phyloP scores from a whole-genome alignment of 1,140 invertebrate species.

The Littorina saxatilis region DNA sequence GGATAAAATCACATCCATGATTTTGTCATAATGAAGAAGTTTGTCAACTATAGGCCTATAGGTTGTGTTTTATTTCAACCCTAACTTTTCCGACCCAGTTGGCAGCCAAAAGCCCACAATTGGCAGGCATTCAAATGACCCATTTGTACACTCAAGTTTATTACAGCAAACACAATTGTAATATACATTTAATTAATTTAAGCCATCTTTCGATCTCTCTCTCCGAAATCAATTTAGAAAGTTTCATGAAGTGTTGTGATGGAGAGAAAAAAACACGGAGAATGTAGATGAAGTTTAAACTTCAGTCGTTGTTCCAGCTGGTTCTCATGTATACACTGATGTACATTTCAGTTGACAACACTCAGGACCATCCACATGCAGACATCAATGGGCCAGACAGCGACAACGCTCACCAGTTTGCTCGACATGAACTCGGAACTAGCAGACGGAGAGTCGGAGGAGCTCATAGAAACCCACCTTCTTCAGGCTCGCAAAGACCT shows the following conservation, averaged over 20 bases:
- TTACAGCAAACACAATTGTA: too few species aligned
- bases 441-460: neutral
- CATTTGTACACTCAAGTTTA: too few species aligned
- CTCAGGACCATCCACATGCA: slow-evolving; percentile 1
- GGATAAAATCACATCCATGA: too few species aligned
- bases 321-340: neutral
- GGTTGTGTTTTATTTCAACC: too few species aligned
- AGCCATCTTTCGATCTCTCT: too few species aligned
- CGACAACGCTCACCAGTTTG: neutral
- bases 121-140: too few species aligned
- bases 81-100: too few species aligned
- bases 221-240: too few species aligned
- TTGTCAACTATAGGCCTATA: too few species aligned
- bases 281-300: neutral
- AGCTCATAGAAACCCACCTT: slow-evolving; percentile 65
- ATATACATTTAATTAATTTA: too few species aligned
- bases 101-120: too few species aligned
- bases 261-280: neutral
- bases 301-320: neutral
- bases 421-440: slow-evolving; percentile 2
- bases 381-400: slow-evolving; percentile 30
- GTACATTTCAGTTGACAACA: neutral
- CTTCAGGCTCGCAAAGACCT: slow-evolving; percentile 24
- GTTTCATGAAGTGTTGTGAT: neutral
- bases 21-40: too few species aligned